Conservation (phyloP, 2,797 vertebrate species). For the Mionectes olivaceus region DNA sequence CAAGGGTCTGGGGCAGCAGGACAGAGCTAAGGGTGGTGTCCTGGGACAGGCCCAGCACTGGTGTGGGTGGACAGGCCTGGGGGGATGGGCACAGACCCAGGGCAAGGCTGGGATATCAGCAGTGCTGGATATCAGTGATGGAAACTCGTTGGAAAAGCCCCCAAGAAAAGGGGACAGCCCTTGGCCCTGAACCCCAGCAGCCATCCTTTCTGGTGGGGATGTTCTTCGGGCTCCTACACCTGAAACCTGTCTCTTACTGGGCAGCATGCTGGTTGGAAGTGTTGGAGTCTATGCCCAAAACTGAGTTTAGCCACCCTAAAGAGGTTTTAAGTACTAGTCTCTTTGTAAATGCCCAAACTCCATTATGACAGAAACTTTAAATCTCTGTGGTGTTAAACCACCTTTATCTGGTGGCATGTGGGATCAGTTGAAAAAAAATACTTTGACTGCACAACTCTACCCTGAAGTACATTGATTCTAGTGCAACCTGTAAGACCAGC, state of each 20-base stretch:
- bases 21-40: accelerated
- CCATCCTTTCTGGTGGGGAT: neutral
- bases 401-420: accelerated
- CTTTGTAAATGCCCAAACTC: neutral
- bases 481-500: neutral
- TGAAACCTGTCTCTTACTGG: neutral
- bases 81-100: accelerated
- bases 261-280: neutral
- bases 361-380: neutral
- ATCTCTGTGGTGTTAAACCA: neutral
- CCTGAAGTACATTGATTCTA: neutral
- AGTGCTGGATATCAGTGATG: no score
- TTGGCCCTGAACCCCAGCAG: neutral
- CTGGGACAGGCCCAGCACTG: no score
- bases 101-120: neutral
- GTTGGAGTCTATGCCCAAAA: neutral
- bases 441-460: neutral
- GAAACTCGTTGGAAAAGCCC: neutral
- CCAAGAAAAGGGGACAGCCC: neutral
- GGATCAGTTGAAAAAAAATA: neutral
- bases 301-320: neutral
- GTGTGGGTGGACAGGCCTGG: neutral
- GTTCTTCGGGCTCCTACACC: accelerated
- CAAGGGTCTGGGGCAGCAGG: accelerated
- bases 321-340: neutral